Base-by-base conservation (phyloP, 2,113 vertebrate genomes). In the Entomyzon cyanotis region DNA sequence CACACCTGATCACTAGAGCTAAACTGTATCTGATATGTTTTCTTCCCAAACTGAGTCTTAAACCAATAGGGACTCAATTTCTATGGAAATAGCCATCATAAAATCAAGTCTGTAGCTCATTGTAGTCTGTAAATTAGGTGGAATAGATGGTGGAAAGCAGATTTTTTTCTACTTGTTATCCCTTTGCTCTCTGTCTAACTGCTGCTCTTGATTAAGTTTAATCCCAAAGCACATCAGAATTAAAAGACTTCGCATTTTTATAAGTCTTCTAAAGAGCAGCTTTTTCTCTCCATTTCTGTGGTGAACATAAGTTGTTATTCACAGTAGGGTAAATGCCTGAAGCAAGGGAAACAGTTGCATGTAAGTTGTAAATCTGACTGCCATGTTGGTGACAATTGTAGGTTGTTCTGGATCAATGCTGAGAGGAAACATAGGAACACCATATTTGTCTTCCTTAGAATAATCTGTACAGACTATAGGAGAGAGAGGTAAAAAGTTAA, bases 231-330 rank as follows among this genome's bases (percentile, higher is more conserved):
- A 74, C 84, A 67, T 70, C 44, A 59, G 55, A 96, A 92, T 96
- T 96, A 92, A 96, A 95, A 96, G 84, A 44, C 50, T 83, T 85
- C 62, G 86, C 73, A 59, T 89, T 92, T 94, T 91, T 91, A 11
- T 44, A 49, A 70, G 41, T 87, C 77, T 84, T 87, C 31, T 60
- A 62, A 76, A 87, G 42, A 89, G 21, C 47, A 71, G 49, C 11
- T 87, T 79, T 69, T 71, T 12, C 23, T 0, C 9, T 19, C 3
- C 25, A 24, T 9, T 55, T 93, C 42, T 49, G 24, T 76, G 62
- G 55, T 46, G 75, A 89, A n/a, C 21, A 3, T 33, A 59, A 82
- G 24, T 93, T 82, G 56, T 70, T 79, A 28, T 67, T 89, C 11
- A 2, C 60, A 64, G 82, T 53, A 67, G 56, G 24, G 17, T 37